These are phyloP conservation scores for Ochropleura leucogaster DNA, from an alignment of 2,888 invertebrate genomes.

Conservation along the genomic window DNA sequence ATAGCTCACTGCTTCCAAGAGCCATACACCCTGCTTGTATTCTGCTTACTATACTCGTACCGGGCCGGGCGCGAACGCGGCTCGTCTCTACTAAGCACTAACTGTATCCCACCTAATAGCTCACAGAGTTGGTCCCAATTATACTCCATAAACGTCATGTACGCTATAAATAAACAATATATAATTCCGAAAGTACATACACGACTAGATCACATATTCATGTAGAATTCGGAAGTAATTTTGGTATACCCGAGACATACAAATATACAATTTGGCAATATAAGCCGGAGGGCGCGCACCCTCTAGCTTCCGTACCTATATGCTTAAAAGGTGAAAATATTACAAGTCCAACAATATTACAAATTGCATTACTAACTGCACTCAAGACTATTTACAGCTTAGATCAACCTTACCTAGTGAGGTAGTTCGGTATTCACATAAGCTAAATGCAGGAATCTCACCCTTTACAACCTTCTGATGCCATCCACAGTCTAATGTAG, in stretches of 20 bases:
- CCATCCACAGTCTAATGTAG: constrained; percentile 47
- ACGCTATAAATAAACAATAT: constrained; percentile 88
- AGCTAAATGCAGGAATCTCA: constrained; percentile 85
- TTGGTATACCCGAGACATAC: constrained; percentile 88
- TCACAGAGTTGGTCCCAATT: constrained; percentile 89
- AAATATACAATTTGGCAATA: constrained; percentile 89
- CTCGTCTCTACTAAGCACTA: constrained; percentile 75
- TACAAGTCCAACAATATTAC: constrained; percentile 76
- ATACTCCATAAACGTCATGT: constrained; percentile 85
- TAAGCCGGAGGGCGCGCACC: constrained; percentile 72
- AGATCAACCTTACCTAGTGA: constrained; percentile 88
- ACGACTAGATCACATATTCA: constrained; percentile 90
- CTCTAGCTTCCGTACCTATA: constrained; percentile 74
- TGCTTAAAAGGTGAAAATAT: constrained; percentile 72
- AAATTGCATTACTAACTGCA: constrained; percentile 79
- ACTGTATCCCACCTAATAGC: constrained; percentile 79
- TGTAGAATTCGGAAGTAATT: constrained; percentile 90
- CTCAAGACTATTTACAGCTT: constrained; percentile 87
- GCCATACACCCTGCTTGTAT: constrained; percentile 78
- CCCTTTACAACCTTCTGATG: constrained; percentile 54
- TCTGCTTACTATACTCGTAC: constrained; percentile 75
- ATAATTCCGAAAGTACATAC: constrained; percentile 90
- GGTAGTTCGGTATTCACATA: constrained; percentile 86
- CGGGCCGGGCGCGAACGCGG: constrained; percentile 61
- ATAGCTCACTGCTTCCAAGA: constrained; percentile 86